A percentile compares a stretch with the other conserved stretches of the same genome.
Conservation (phyloP, 1,140 invertebrate genomes). For the Hetaerina americana region DNA sequence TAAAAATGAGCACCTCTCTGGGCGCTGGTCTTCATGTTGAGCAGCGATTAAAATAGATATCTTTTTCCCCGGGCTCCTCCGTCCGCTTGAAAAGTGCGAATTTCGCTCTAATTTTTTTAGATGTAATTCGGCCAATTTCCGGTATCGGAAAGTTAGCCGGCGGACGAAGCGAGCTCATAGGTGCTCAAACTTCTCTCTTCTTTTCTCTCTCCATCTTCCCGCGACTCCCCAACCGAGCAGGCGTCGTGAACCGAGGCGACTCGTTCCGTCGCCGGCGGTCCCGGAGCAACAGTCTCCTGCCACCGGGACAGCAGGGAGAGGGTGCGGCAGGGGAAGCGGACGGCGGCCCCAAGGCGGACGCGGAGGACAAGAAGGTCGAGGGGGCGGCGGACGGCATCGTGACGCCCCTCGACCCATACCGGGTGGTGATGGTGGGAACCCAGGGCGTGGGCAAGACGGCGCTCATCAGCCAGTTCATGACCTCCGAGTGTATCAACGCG, state of each 20-base stretch:
- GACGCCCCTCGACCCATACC: slow-evolving; percentile 38
- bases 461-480: slow-evolving; percentile 83
- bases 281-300: slow-evolving; percentile 59
- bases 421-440: slow-evolving; percentile 70
- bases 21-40: too few species aligned
- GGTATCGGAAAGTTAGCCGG: too few species aligned
- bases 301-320: slow-evolving; percentile 19
- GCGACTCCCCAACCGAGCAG: too few species aligned
- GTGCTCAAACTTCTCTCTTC: too few species aligned
- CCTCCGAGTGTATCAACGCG: slow-evolving; percentile 86
- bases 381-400: slow-evolving; percentile 24
- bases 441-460: slow-evolving; percentile 83
- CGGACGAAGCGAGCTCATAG: too few species aligned
- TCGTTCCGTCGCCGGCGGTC: slow-evolving; percentile 68
- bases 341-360: slow-evolving; percentile 21
- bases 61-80: too few species aligned
- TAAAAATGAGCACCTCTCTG: too few species aligned
- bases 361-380: slow-evolving; percentile 22
- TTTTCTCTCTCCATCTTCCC: too few species aligned
- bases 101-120: too few species aligned
- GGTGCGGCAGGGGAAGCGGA: slow-evolving; percentile 22
- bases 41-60: too few species aligned
- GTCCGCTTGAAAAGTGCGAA: too few species aligned
- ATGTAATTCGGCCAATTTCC: too few species aligned
- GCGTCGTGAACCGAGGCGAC: slow-evolving; percentile 77